These are phyloP conservation scores for Pheosia tremula DNA, from an alignment of 2,888 invertebrate genomes.

Conservation along the genomic window DNA sequence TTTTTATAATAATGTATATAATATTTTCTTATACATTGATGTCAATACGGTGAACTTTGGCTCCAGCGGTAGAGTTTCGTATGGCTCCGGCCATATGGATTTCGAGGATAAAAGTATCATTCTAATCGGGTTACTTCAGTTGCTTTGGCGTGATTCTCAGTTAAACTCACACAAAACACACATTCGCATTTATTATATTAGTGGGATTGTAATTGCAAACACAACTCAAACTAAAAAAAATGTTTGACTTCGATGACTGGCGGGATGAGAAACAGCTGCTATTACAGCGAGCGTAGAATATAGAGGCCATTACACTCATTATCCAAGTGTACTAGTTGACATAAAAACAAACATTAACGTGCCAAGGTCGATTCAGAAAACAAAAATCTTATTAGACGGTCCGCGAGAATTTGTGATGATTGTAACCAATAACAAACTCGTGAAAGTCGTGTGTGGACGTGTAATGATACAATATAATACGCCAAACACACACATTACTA, in stretches of 20 bases:
- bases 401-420: neutral
- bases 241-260: neutral
- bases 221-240: neutral
- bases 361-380: slow-evolving; percentile 9
- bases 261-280: neutral
- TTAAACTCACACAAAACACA: too few species aligned
- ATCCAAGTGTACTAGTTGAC: slow-evolving; percentile 2
- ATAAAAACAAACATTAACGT: neutral
- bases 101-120: too few species aligned
- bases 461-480: neutral
- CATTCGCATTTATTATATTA: too few species aligned
- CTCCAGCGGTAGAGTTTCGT: too few species aligned
- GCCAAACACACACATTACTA: too few species aligned
- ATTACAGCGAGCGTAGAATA: neutral
- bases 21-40: too few species aligned
- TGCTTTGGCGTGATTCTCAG: too few species aligned
- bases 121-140: too few species aligned
- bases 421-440: neutral
- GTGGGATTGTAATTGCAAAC: too few species aligned
- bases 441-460: neutral
- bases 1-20: too few species aligned
- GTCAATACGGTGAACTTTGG: too few species aligned
- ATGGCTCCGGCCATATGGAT: too few species aligned
- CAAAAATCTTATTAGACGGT: slow-evolving; percentile 1
- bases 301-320: neutral